Evolutionary conservation across 1,140 invertebrate genomes (phyloP), one percentile per base, ranked within the genome.

Genomic region (Alviniconcha marisindica): DNA sequence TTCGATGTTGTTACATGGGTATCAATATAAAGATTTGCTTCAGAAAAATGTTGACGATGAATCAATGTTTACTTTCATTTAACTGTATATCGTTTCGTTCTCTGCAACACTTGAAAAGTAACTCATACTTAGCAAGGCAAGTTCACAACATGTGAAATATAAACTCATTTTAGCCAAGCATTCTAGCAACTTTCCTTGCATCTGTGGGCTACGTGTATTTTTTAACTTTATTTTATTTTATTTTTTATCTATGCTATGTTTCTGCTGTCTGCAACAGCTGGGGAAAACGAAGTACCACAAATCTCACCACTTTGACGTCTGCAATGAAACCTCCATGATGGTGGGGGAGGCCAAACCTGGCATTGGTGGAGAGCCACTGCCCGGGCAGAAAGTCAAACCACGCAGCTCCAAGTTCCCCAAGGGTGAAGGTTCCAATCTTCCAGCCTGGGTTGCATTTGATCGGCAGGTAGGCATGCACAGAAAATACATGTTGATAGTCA

Each of bases 361-460:
- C 31, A 91, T 93, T 84, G 93, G 93, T 63, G 93, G 92, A n/a
- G 92, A 92, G 77, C 89, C 89, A 36, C 83, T 92, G 12, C 84
- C 89, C 60, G 92, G 91, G 10, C 92, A 93, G 84, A 91, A 91
- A 63, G 42, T 89, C 4, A 90, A 88, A 88, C 88, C 90, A 31
- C 87, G 86, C 83, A 91, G 88, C 73, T 91, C 89, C 51, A 80
- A 86, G 10, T 91, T 91, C 83, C 92, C 92, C 7, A 73, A 87
- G 31, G 92, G 96, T 79, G 95, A 96, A 88, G 95, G 94, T 2
- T 94, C 94, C 1, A 95, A 96, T 87, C 88, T 96, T 56, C 97
- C 97, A 0, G 93, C 96, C 0, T 98, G 97, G 97, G 94, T 98
- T 42, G 95, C 96, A 63, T 97, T 96, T 92, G 97, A 98, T 90